Base-by-base conservation (phyloP, 2,888 invertebrate species). In the Hirtodrosophila alboralis region DNA sequence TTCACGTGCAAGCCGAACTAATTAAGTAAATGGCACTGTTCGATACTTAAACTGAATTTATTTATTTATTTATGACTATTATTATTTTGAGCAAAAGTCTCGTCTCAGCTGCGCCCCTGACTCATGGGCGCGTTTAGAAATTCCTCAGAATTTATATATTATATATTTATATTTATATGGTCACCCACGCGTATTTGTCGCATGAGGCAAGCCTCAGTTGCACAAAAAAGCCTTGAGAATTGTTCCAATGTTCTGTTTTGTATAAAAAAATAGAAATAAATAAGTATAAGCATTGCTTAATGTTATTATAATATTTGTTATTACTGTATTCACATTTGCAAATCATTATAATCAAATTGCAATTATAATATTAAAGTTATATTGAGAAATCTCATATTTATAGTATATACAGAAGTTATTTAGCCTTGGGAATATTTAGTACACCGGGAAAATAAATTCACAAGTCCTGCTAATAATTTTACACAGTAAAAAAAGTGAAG, bases 81-180 rank as follows among this genome's bases (percentile, higher is more conserved):
- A 18, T 5, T 5, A 18, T 18, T 47, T 10, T 18, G 48, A 38
- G 33, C 18, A 9, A n/a, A n/a, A n/a, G n/a, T n/a, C n/a, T 28
- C 28, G 33, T 26, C 47, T 27, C 6, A 53, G 33, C 54, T 61
- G 63, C 52, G 44, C 75, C 48, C 41, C 44, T 84, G 83, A 76
- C 6, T 76, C 75, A 78, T 63, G 54, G 69, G 81, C 59, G 71
- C 79, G 79, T 75, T 64, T 37, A 53, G 28, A 52, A 64, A 76
- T 84, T 77, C 75, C 58, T 57, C 14, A 57, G 41, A 28, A 52
- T 54, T 30, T 8, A 21, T 21, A 21, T 21, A n/a, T n/a, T n/a
- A n/a, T n/a, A n/a, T n/a, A n/a, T n/a, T n/a, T n/a, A n/a, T n/a
- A n/a, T 5, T 33, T 13, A 27, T 44, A n/a, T n/a, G 12, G n/a